Evolutionary conservation across 2,797 vertebrate species (phyloP), one percentile per base, ranked within the genome.

Genomic region (Sorex maritimensis): DNA sequence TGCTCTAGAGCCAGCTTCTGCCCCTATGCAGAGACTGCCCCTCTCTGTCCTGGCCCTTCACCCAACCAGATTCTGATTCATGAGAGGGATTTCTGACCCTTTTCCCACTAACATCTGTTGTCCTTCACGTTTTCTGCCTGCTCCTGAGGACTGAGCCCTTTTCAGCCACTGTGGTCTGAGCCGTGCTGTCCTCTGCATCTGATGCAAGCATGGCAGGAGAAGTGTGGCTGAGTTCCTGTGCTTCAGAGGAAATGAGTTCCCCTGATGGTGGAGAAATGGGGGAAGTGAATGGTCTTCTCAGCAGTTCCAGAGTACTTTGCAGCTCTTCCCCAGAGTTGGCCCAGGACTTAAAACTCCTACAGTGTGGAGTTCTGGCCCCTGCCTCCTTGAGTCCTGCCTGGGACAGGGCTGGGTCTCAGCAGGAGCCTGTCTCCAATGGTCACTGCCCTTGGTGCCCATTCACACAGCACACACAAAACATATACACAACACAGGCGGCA

Each of bases 121-220:
- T 28, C 44, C 58, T 46, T 5, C 23, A 24, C 1, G 38, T 10
- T 81, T 74, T 23, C 14, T 10, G 23, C 5, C 30, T 0, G 0
- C 4, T 24, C 28, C 49, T 79, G 26, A 69, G 63, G 74, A 26
- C 14, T 34, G 65, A 6, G 5, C 3, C 44, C 55, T 63, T 4
- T 65, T 11, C 34, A 49, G 4, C 7, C 3, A 11, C 19, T 13
- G 28, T 4, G 6, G 6, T 75, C 65, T 69, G 61, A 63, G 17
- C 61, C 17, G 21, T 26, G 8, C 23, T 65, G 8, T 55, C 52
- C 17, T 17, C 17, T 55, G 52, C 17, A 55, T 55, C 13, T 13
- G 13, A 10, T 24, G 19, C 61, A 23, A 65, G 21, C 13, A 26
- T 23, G 14, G 23, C 14, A 6, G 63, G 4, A 7, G 5, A 17